phyloP scores from a whole-genome alignment of 1,140 invertebrate genomes.

The Littorina saxatilis region DNA sequence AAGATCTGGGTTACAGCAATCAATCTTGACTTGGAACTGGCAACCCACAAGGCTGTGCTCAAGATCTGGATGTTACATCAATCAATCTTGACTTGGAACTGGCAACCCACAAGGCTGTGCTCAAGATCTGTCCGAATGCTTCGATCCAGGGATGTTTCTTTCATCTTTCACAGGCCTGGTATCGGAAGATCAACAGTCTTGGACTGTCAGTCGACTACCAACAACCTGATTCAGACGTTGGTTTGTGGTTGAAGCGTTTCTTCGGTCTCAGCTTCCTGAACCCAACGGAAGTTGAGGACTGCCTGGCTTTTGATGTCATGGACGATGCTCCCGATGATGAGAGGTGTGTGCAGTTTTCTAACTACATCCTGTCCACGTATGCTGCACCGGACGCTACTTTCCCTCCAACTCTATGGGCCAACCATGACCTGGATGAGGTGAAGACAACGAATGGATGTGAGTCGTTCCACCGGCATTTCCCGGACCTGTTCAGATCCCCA shows the following conservation, averaged over 20 bases:
- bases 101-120: too few relatives aligned
- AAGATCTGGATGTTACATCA: too few relatives aligned
- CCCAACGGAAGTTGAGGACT: not conserved
- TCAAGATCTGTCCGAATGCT: not conserved
- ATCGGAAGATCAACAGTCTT: not conserved
- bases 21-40: too few relatives aligned
- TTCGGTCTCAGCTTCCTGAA: slow-evolving; percentile 1
- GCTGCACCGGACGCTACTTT: not conserved
- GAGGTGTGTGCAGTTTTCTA: not conserved
- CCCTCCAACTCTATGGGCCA: not conserved
- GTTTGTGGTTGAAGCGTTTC: slow-evolving; percentile 1
- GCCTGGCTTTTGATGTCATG: slow-evolving; percentile 14
- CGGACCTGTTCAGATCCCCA: not conserved
- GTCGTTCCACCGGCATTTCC: slow-evolving; percentile 1
- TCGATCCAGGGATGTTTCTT: not conserved
- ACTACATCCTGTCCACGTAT: slow-evolving; percentile 2
- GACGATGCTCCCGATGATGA: not conserved
- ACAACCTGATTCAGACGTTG: not conserved
- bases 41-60: too few relatives aligned
- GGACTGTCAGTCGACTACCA: not conserved
- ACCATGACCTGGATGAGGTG: not conserved
- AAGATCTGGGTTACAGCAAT: too few relatives aligned
- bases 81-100: too few relatives aligned
- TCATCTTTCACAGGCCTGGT: slow-evolving; percentile 16
- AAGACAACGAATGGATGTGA: not conserved